Evolutionary conservation across 2,797 vertebrate genomes (phyloP).

Genomic region (Capromys pilorides): DNA sequence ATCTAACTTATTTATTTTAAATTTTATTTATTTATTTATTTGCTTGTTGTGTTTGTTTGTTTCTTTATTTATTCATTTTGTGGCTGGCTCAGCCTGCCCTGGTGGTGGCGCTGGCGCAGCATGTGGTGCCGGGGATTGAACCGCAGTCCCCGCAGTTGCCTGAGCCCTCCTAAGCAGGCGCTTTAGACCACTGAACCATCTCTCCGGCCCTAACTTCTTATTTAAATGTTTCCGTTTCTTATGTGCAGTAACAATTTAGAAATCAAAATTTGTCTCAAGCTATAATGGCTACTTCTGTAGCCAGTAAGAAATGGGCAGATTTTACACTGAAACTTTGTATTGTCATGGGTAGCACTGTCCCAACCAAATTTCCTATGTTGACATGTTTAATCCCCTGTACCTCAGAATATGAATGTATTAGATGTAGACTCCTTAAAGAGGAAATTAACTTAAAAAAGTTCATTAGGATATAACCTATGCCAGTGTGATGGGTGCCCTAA

Average conservation of each 20-base stretch:
- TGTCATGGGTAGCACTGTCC: not conserved
- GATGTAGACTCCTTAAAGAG: not conserved
- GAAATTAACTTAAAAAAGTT: not conserved
- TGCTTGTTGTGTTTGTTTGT: no score
- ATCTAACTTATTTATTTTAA: not conserved
- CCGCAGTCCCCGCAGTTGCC: no score
- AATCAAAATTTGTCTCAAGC: not conserved
- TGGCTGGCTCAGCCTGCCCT: no score
- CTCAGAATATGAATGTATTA: not conserved
- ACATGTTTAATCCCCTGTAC: not conserved
- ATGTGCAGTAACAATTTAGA: not conserved
- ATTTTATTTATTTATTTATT: no score
- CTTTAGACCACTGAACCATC: no score
- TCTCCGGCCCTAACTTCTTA: no score
- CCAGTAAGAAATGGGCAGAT: not conserved
- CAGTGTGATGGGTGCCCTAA: not conserved
- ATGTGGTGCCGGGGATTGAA: no score
- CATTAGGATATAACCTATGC: not conserved
- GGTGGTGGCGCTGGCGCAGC: no score
- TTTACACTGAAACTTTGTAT: not conserved
- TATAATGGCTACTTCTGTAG: not conserved
- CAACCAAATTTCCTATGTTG: not conserved
- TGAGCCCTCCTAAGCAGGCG: no score
- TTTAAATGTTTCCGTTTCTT: not conserved
- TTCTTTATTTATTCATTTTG: no score